phyloP scores from a whole-genome alignment of 2,113 vertebrate species.

The Crypturellus undulatus region DNA sequence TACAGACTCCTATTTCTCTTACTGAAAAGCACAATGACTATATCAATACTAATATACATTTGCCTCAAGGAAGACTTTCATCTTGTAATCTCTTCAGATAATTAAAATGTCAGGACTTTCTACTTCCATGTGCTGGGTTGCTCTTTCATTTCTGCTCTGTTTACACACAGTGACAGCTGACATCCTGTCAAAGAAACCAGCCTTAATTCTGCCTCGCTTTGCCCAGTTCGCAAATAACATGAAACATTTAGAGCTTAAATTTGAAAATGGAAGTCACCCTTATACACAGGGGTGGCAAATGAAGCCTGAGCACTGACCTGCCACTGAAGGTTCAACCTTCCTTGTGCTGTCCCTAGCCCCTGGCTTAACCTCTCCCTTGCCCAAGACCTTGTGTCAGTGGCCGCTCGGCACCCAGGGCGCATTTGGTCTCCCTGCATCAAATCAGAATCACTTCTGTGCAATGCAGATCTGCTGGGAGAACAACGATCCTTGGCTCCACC shows the following conservation, averaged over 20 bases:
- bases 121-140: conserved; percentile 65
- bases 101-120: conserved; percentile 61
- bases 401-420: background rate
- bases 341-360: background rate
- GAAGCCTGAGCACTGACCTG: background rate
- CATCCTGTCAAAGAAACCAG: conserved; percentile 1
- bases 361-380: background rate
- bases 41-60: conserved; percentile 62
- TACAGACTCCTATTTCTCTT: conserved; percentile 79
- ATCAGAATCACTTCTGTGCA: background rate
- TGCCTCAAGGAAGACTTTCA: conserved; percentile 57
- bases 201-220: conserved; percentile 10
- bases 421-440: background rate
- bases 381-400: background rate
- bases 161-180: conserved; percentile 54
- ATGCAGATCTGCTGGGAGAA: background rate
- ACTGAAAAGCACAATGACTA: conserved; percentile 75
- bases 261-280: background rate
- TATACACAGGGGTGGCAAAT: background rate
- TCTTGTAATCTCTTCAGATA: conserved; percentile 66
- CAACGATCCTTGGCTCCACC: rapidly evolving
- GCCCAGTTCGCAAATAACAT: background rate
- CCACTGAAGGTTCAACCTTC: background rate
- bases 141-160: conserved; percentile 57
- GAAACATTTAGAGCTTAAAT: background rate